Evolutionary conservation across 2,888 invertebrate genomes (phyloP).

Genomic region (Ferdinandea cuprea): DNA sequence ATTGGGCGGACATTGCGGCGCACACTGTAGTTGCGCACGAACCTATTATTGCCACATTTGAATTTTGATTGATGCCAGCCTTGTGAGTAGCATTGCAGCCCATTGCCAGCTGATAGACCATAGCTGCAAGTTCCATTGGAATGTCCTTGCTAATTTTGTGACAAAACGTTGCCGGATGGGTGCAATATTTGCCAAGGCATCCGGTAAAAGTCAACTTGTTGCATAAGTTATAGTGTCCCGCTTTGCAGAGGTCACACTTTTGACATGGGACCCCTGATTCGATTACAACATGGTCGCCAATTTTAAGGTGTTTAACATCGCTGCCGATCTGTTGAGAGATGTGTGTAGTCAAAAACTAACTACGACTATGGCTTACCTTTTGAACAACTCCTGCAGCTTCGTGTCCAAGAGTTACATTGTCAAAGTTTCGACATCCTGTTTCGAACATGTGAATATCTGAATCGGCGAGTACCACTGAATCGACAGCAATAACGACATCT

Average conservation of each 20-base stretch:
- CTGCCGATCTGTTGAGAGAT: conserved; percentile 83
- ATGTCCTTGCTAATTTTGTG: conserved; percentile 77
- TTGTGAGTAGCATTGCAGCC: conserved; percentile 79
- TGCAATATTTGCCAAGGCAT: conserved; percentile 78
- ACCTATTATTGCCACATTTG: conserved; percentile 79
- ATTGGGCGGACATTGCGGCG: conserved; percentile 78
- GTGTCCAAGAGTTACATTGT: conserved; percentile 90
- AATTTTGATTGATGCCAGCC: conserved; percentile 77
- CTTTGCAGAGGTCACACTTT: conserved; percentile 91
- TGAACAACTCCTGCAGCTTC: conserved; percentile 92
- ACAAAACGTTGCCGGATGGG: conserved; percentile 80
- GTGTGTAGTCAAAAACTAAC: background rate
- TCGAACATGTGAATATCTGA: conserved; percentile 94
- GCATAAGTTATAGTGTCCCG: conserved; percentile 79
- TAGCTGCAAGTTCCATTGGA: conserved; percentile 77
- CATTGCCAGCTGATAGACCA: conserved; percentile 78
- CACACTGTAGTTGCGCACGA: conserved; percentile 78
- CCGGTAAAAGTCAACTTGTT: conserved; percentile 78
- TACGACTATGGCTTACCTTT: conserved; percentile 83
- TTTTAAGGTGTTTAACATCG: conserved; percentile 86
- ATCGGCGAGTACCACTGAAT: conserved; percentile 96
- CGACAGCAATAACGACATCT: conserved; percentile 88
- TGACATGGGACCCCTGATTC: conserved; percentile 96
- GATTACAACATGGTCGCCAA: conserved; percentile 95
- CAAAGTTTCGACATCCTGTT: conserved; percentile 76